These are phyloP conservation scores for Meta bourneti DNA, from an alignment of 2,888 invertebrate species.

Conservation along the genomic window DNA sequence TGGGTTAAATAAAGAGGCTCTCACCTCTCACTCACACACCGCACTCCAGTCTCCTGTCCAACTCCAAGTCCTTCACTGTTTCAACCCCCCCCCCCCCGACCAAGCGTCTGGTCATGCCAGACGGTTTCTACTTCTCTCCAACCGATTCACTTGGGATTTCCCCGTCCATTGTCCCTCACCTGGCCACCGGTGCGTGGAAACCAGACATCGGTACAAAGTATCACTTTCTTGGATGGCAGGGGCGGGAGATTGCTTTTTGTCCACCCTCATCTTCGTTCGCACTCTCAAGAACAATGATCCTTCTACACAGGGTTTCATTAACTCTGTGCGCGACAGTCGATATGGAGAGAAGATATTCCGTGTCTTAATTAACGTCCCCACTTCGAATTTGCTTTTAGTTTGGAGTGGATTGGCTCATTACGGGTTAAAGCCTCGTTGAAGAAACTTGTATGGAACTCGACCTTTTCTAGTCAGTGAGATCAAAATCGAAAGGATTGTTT, in stretches of 20 bases:
- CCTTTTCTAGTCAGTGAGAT: no score
- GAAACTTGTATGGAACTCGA: no score
- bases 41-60: neutral
- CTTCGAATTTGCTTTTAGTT: no score
- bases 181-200: conserved; percentile 34
- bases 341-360: no score
- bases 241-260: neutral
- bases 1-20: neutral
- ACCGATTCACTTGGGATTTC: neutral
- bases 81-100: neutral
- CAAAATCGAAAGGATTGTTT: no score
- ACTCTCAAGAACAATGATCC: no score
- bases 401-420: no score
- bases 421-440: no score
- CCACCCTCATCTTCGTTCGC: no score
- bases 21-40: neutral
- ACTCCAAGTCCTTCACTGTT: neutral
- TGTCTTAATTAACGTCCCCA: no score
- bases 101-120: neutral
- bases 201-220: conserved; percentile 49
- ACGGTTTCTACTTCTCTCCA: neutral
- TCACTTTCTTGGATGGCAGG: conserved; percentile 27
- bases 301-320: no score
- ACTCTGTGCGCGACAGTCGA: no score
- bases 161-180: conserved; percentile 41